Evolutionary conservation across 1,140 invertebrate genomes (phyloP), one percentile per base, ranked within the genome.

Genomic region (Planococcus citri): DNA sequence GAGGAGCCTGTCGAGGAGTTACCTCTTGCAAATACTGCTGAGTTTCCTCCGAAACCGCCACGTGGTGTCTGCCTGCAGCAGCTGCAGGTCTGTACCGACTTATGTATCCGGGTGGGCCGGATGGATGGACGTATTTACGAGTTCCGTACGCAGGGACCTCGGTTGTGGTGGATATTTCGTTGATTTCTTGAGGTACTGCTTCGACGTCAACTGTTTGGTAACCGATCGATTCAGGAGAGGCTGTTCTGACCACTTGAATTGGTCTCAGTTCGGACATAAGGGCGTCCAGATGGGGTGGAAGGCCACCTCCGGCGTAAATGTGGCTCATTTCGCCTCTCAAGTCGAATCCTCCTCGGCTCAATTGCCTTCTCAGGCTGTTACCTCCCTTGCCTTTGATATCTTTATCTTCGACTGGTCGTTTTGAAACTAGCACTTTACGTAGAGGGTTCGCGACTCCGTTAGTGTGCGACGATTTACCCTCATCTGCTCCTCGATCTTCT

Each of bases 311-410:
- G 0, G 77, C 58, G 41, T 82, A 81, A 0, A 79, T 78, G 0
- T 74, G 72, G 12, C 57, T 57, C 20, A 61, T 69, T 67, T 74
- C 73, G 17, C 68, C 75, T 73, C 9, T 71, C 58, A n/a, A 72
- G 68, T 60, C 70, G 20, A 8, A 73, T n/a, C 72, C 29, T 22
- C 72, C 27, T 9, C 70, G 22, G 57, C 77, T 73, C 6, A 88
- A 77, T 72, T 88, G 85, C 27, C 87, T 78, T 70, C 84, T 76
- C 14, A 85, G 73, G 1, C 76, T 76, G 71, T 85, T 85, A 1
- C 80, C 80, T 77, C 77, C 37, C 77, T 10, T 76, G 74, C 21
- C 79, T 77, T 24, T 79, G 77, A 0, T 76, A 78, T 24, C 78
- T 78, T 0, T 77, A 75, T 17, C 77, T 3, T 80, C 79, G 0